Evolutionary conservation across 2,113 vertebrate species (phyloP), one percentile per base, ranked within the genome.

Genomic region (Pyxicephalus adspersus): DNA sequence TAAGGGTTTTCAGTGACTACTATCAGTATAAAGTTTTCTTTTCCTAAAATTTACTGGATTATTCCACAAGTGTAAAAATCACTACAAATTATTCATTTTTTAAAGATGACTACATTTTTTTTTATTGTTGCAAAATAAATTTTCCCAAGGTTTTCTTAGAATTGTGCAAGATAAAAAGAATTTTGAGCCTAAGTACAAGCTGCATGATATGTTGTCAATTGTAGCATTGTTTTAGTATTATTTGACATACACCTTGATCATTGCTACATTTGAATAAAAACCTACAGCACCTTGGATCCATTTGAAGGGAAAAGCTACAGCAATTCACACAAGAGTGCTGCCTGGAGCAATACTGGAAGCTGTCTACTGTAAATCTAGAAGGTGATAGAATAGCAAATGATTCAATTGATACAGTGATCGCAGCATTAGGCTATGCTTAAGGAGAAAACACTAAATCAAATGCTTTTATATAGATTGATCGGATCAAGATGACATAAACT

Each of bases 401-500:
- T 61, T 68, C 64, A 45, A 61, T 61, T 79, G 77, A 70, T 65
- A 61, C 65, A 50, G 55, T 79, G 65, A 79, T 79, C 77, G 61
- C 31, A 61, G 54, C 64, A 79, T 50, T 79, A 79, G 60, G 55
- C 55, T 58, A 74, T 74, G 54, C 52, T 68, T 55, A 68, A 68
- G 50, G 65, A 79, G 58, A n/a, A 74, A 74, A 70, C 77, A 28
- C 50, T 70, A 79, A 79, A 79, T 79, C 77, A 79, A 79, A 70
- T 54, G 19, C 34, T 60, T 79, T 70, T 70, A 70, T 79, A 79
- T 61, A 23, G 64, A 79, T 79, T 79, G n/a, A 70, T 70, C 65
- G 60, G 77, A 70, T 70, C 58, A 25, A 19, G 29, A 57, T 15
- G 54, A 68, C 77, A 70, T 79, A 61, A 79, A 79, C 65, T 61